A percentile compares a stretch with the other conserved stretches of the same genome.
phyloP scores from a whole-genome alignment of 1,140 invertebrate genomes.

The Mercenaria mercenaria region DNA sequence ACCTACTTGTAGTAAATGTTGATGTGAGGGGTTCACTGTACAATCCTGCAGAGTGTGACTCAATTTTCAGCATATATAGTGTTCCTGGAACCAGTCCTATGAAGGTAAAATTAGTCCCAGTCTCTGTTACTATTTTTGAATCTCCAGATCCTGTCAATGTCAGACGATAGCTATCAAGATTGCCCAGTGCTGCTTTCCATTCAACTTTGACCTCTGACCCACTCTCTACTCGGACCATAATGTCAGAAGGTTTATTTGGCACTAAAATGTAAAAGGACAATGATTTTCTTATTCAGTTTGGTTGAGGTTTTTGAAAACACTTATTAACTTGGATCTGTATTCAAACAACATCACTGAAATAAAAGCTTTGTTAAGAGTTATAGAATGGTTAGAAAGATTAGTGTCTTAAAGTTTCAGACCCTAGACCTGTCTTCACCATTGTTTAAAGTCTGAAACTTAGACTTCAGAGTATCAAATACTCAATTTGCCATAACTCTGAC shows the following conservation, averaged over 20 bases:
- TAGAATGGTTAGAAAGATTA: too few species aligned
- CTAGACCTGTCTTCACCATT: too few species aligned
- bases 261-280: conserved; percentile 29
- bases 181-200: conserved; percentile 38
- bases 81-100: conserved; percentile 45
- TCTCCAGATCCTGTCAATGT: conserved; percentile 22
- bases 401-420: too few species aligned
- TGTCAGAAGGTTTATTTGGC: conserved; percentile 50
- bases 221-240: conserved; percentile 12
- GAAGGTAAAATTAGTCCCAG: conserved; percentile 44
- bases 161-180: conserved; percentile 22
- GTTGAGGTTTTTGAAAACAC: background rate
- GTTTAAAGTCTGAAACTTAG: too few species aligned
- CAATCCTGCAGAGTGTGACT: conserved; percentile 35
- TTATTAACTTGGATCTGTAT: background rate
- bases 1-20: conserved; percentile 62
- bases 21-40: conserved; percentile 29
- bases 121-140: background rate
- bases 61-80: conserved; percentile 36
- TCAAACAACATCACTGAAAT: too few species aligned
- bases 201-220: conserved; percentile 42
- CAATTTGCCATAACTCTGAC: too few species aligned
- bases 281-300: too few species aligned
- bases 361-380: too few species aligned
- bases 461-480: too few species aligned